These are phyloP conservation scores for Aphelenchoides besseyi DNA, from an alignment of 1,140 invertebrate genomes.

Conservation along the genomic window DNA sequence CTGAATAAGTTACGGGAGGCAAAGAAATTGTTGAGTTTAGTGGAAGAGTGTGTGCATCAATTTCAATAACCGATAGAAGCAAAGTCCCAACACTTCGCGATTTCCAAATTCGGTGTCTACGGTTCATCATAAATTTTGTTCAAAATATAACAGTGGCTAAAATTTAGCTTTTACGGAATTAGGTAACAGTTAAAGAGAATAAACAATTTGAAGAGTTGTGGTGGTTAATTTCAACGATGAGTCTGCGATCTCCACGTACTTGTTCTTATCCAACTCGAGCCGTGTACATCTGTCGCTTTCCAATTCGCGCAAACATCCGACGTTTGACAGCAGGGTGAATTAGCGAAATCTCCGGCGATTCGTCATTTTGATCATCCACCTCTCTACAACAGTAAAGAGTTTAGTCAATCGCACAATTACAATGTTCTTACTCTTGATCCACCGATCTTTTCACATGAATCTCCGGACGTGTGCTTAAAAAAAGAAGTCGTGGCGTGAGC, in stretches of 20 bases:
- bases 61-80: slow-evolving; percentile 19
- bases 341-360: no score
- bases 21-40: slow-evolving; percentile 28
- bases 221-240: no score
- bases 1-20: slow-evolving; percentile 37
- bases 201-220: slow-evolving; percentile 6
- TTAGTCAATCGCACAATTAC: no score
- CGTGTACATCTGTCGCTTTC: slow-evolving; percentile 18
- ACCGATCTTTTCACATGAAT: no score
- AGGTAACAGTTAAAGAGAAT: no score
- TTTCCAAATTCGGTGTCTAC: slow-evolving; percentile 3
- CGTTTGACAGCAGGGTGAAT: slow-evolving; percentile 10
- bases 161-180: slow-evolving; percentile 12
- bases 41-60: slow-evolving; percentile 32
- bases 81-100: neutral
- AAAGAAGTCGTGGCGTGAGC: no score
- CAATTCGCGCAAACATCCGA: slow-evolving; percentile 18
- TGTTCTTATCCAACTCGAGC: slow-evolving; percentile 22
- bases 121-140: neutral
- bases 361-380: no score
- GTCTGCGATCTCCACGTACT: no score
- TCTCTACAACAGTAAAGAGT: no score
- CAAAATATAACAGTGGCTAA: slow-evolving; percentile 4
- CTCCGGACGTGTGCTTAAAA: no score
- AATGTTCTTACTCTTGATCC: no score